Evolutionary conservation across 1,140 invertebrate species (phyloP).

Genomic region (Bombus confusus): DNA sequence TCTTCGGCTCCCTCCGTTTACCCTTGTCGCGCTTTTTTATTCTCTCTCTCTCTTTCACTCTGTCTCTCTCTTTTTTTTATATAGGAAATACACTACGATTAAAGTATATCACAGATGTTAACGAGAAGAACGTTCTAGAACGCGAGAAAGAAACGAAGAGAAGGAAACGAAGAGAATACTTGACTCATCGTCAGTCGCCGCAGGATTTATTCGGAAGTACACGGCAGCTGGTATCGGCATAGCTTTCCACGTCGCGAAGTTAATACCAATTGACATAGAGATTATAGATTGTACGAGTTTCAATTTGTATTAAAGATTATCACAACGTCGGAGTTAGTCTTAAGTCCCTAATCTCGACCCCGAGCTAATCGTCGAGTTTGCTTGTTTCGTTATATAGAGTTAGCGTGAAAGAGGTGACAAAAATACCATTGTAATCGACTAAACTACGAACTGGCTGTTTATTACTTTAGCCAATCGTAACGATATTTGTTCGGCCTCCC

Average conservation of each 20-base stretch:
- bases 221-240: slow-evolving; percentile 44
- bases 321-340: slow-evolving; percentile 49
- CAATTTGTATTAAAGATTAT: slow-evolving; percentile 56
- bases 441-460: slow-evolving; percentile 34
- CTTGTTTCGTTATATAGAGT: neutral
- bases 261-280: slow-evolving; percentile 48
- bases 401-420: slow-evolving; percentile 40
- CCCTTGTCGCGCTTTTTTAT: neutral
- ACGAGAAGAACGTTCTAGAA: slow-evolving; percentile 77
- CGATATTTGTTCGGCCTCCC: slow-evolving; percentile 3
- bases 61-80: slow-evolving; percentile 16
- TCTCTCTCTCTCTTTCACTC: neutral
- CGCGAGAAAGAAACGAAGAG: slow-evolving; percentile 39
- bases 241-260: slow-evolving; percentile 21
- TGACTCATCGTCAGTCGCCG: slow-evolving; percentile 53
- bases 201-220: slow-evolving; percentile 38
- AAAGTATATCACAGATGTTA: slow-evolving; percentile 82
- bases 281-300: slow-evolving; percentile 49
- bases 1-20: neutral
- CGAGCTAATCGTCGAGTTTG: slow-evolving; percentile 23
- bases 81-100: slow-evolving; percentile 79
- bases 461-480: slow-evolving; percentile 40
- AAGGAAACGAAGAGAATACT: slow-evolving; percentile 48
- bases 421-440: slow-evolving; percentile 38
- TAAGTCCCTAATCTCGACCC: slow-evolving; percentile 14